These are phyloP conservation scores for Mormyrus lacerda DNA, from an alignment of 2,113 vertebrate genomes.

Conservation along the genomic window DNA sequence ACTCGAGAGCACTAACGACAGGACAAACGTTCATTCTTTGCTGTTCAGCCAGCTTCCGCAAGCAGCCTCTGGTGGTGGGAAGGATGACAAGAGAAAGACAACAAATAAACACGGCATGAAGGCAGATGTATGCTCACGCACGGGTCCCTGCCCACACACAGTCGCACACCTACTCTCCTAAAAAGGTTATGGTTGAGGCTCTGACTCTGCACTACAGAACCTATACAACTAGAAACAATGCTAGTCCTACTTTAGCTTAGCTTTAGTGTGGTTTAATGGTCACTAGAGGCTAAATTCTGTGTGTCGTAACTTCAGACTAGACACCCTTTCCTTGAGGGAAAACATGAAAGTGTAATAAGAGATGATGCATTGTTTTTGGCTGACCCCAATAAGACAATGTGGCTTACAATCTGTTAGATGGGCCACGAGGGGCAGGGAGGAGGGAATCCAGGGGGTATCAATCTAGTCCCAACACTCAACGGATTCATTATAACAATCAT, in stretches of 20 bases:
- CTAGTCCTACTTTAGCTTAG: not conserved
- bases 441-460: not conserved
- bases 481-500: not conserved
- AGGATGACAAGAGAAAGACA: not conserved
- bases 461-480: not conserved
- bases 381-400: slow-evolving; percentile 8
- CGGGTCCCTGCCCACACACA: not conserved
- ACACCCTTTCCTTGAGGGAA: not conserved
- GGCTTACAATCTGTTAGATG: slow-evolving; percentile 3
- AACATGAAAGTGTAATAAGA: not conserved
- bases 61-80: not conserved
- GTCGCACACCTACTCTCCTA: not conserved
- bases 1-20: not conserved
- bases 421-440: not conserved
- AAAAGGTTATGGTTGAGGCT: not conserved
- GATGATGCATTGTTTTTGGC: slow-evolving; percentile 1
- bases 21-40: not conserved
- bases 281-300: not conserved
- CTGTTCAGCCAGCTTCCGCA: not conserved
- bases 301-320: not conserved
- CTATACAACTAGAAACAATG: not conserved
- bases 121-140: not conserved
- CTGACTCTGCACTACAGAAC: not conserved
- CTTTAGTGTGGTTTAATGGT: not conserved
- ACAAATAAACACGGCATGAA: not conserved